Percentiles rank a stretch among this genome's conserved stretches.
These are phyloP conservation scores for Drosophila histrio DNA, from an alignment of 2,888 invertebrate species.

Conservation along the genomic window DNA sequence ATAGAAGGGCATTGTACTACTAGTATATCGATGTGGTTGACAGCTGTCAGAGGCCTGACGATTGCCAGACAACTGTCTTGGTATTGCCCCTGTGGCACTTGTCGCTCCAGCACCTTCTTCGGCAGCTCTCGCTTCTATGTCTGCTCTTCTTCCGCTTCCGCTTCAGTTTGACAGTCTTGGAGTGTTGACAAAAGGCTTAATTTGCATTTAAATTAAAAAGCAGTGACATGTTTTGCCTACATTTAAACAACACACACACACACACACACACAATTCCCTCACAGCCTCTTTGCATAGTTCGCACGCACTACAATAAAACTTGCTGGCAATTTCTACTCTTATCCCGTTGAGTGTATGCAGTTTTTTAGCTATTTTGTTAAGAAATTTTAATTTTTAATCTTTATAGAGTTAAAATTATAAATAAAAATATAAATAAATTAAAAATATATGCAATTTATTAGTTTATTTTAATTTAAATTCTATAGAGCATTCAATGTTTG, in stretches of 20 bases:
- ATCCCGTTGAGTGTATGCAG: not conserved
- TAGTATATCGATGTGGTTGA: constrained; percentile 17
- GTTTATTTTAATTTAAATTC: too few relatives aligned
- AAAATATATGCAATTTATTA: not conserved
- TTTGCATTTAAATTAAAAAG: constrained; percentile 84
- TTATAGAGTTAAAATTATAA: not conserved
- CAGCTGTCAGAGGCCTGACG: constrained; percentile 16
- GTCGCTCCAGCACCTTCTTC: not conserved
- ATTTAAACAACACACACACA: constrained; percentile 67
- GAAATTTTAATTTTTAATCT: not conserved
- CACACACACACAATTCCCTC: not conserved
- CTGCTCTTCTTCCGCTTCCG: constrained; percentile 2
- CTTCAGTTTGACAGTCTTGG: constrained; percentile 44
- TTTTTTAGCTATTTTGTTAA: not conserved
- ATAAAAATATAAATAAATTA: not conserved
- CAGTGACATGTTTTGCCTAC: constrained; percentile 77
- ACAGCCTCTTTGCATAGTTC: constrained; percentile 30
- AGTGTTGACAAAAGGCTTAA: constrained; percentile 82
- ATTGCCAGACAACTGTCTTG: constrained; percentile 34
- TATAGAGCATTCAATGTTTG: constrained; percentile 24
- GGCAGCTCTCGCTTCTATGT: constrained; percentile 19
- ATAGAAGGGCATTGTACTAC: constrained; percentile 14
- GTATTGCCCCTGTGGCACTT: constrained; percentile 21
- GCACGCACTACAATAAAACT: constrained; percentile 35
- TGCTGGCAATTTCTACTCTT: constrained; percentile 34